These are phyloP conservation scores for roundworm (Caenorhabditis elegans) DNA, from an alignment of 1,140 invertebrate genomes.

Conservation along the genomic window DNA sequence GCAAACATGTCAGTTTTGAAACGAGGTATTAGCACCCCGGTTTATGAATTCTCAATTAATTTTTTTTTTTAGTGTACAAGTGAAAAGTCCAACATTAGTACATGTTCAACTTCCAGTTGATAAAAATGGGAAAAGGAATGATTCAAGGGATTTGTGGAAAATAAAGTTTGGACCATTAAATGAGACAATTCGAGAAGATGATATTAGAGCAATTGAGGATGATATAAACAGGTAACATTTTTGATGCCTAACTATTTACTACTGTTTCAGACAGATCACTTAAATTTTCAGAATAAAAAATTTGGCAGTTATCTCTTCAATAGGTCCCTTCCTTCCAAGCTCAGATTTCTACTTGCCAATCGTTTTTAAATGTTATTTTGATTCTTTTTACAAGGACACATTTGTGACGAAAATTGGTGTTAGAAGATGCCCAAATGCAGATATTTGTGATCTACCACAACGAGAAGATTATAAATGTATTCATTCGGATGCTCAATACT, in stretches of 20 bases:
- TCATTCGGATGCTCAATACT: neutral
- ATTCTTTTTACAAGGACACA: neutral
- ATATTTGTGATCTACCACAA: constrained; percentile 1
- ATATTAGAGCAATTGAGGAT: neutral
- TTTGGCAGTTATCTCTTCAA: neutral
- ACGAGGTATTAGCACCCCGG: neutral
- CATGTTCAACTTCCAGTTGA: neutral
- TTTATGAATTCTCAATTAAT: neutral
- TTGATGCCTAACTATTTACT: too few species aligned
- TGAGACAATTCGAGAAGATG: neutral
- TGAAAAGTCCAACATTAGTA: neutral
- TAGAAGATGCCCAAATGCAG: neutral
- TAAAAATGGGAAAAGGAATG: neutral
- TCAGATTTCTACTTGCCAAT: constrained; percentile 3
- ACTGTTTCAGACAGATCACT: neutral
- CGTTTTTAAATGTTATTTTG: neutral
- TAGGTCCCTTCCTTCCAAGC: neutral
- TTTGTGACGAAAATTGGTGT: neutral
- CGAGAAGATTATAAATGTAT: constrained; percentile 3
- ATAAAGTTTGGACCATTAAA: neutral
- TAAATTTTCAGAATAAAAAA: neutral
- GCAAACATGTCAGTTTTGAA: neutral
- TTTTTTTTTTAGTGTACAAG: neutral
- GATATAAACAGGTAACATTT: neutral
- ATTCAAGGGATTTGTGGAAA: neutral